A percentile compares a stretch with the other conserved stretches of the same genome.
Conservation (phyloP, 2,113 vertebrate genomes). For the Zosterops hypoxanthus region DNA sequence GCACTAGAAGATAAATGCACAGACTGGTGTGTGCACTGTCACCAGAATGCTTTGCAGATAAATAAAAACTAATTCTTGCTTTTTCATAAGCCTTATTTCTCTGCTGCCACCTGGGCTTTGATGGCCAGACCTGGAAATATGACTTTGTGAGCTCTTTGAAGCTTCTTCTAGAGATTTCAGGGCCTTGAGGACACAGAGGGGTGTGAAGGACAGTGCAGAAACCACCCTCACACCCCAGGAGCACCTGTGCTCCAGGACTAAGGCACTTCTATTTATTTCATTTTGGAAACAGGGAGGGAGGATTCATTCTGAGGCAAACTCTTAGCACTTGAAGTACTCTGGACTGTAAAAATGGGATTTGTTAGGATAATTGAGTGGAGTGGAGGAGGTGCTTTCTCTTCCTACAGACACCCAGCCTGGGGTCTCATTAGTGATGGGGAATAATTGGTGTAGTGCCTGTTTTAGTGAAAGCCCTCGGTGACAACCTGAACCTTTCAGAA, state of each 20-base stretch:
- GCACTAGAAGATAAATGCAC: not conserved
- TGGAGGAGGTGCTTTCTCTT: not conserved
- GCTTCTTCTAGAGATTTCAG: not conserved
- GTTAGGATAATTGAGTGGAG: slow-evolving; percentile 35
- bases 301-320: not conserved
- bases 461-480: slow-evolving; percentile 19
- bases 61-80: not conserved
- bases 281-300: not conserved
- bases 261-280: not conserved
- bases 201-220: not conserved
- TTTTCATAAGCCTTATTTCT: not conserved
- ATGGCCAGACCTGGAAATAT: not conserved
- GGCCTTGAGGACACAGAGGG: fast-evolving
- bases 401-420: not conserved
- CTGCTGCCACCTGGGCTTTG: not conserved
- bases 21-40: fast-evolving
- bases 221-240: not conserved
- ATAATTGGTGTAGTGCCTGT: not conserved
- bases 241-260: fast-evolving
- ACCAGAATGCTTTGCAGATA: not conserved
- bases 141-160: fast-evolving
- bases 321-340: not conserved
- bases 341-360: slow-evolving; percentile 32
- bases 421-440: slow-evolving; percentile 37
- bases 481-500: not conserved